Percentiles rank a stretch among this genome's conserved stretches.
phyloP scores from a whole-genome alignment of 1,140 invertebrate genomes.

The Zelostemma sp. region DNA sequence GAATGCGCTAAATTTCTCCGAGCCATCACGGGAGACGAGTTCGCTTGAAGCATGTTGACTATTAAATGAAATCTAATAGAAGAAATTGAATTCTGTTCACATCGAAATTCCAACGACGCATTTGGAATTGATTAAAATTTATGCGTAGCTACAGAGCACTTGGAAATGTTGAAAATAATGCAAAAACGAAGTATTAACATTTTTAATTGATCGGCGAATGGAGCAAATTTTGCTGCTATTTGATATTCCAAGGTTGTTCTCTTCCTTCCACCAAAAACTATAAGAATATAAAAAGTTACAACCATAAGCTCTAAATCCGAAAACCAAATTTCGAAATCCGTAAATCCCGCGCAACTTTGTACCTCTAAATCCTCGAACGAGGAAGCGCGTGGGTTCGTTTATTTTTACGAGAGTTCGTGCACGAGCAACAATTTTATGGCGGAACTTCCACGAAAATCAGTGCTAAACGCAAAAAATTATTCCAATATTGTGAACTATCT shows the following conservation, averaged over 20 bases:
- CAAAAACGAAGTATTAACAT: no score
- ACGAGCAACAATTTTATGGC: no score
- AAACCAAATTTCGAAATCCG: slow-evolving; percentile 9
- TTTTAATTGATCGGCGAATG: no score
- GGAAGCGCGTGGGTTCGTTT: slow-evolving; percentile 30
- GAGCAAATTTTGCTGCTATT: no score
- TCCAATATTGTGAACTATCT: no score
- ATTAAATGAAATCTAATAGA: slow-evolving; percentile 1
- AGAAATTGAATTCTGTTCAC: not conserved
- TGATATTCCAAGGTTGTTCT: no score
- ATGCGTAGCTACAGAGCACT: no score
- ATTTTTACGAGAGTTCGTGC: slow-evolving; percentile 35
- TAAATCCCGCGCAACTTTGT: slow-evolving; percentile 16
- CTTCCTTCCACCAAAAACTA: no score
- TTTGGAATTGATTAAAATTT: not conserved
- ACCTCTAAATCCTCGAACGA: slow-evolving; percentile 30
- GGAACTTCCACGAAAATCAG: no score
- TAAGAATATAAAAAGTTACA: no score
- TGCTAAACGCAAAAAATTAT: no score
- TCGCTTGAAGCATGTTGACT: not conserved
- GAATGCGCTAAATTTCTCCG: slow-evolving; percentile 1
- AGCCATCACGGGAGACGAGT: not conserved
- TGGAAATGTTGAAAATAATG: no score
- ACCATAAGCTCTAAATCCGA: slow-evolving; percentile 8
- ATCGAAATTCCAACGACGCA: not conserved